phyloP scores from a whole-genome alignment of 2,113 vertebrate species.

The Aptenodytes patagonicus region DNA sequence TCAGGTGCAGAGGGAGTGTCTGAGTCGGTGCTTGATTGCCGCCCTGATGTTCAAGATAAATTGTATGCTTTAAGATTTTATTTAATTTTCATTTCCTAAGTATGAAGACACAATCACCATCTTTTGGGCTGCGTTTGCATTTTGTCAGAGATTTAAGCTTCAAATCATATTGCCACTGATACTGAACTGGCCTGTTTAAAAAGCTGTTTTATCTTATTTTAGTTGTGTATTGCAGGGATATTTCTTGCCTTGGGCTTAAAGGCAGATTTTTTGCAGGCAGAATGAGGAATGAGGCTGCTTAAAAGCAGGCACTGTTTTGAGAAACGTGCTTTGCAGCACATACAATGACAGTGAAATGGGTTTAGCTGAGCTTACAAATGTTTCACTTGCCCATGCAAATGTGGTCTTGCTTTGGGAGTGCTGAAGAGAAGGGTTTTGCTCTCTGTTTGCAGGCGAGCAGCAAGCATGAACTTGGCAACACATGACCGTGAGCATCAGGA shows the following conservation, averaged over 20 bases:
- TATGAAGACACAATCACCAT: not conserved
- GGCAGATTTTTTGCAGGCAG: not conserved
- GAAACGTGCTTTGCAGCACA: not conserved
- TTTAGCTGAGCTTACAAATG: not conserved
- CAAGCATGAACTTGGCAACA: not conserved
- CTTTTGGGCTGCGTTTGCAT: not conserved
- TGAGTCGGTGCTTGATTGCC: not conserved
- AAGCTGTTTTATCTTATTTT: not conserved
- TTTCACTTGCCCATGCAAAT: not conserved
- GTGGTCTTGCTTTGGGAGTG: not conserved
- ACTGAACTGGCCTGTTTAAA: not conserved
- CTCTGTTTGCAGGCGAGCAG: constrained; percentile 13
- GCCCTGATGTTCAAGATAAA: not conserved
- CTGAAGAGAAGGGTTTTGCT: constrained; percentile 18
- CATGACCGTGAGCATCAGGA: fast-evolving
- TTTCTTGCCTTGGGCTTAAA: not conserved
- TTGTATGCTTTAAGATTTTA: not conserved
- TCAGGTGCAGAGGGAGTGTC: not conserved
- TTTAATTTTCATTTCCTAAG: not conserved
- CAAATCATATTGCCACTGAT: not conserved
- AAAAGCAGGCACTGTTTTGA: not conserved
- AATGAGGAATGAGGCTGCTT: not conserved
- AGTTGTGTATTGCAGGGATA: not conserved
- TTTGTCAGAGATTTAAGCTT: not conserved
- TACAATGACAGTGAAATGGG: not conserved